phyloP scores from a whole-genome alignment of 35 echinoderm and acorn worm genomes.

The Acanthaster planci region DNA sequence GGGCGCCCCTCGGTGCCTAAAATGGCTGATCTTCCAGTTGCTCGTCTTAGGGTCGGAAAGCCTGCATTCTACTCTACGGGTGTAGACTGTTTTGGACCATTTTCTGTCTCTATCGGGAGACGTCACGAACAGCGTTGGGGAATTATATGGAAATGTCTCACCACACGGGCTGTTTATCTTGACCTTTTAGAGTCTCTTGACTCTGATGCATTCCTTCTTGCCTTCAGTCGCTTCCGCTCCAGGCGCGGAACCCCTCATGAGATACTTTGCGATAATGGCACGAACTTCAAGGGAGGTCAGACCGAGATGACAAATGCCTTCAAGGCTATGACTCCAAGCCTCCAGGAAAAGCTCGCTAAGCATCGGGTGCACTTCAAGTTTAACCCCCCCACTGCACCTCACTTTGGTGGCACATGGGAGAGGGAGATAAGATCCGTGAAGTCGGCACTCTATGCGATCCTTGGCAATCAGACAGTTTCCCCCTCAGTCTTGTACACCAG shows the following conservation, averaged over 20 bases:
- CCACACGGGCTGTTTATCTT: conserved; percentile 32
- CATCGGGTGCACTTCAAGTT: too few species aligned
- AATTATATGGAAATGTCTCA: conserved; percentile 58
- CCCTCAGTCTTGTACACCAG: background rate
- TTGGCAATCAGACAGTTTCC: background rate
- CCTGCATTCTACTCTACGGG: conserved; percentile 57
- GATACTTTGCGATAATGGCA: conserved; percentile 37
- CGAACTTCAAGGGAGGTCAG: conserved; percentile 46
- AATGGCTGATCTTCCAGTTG: conserved; percentile 55
- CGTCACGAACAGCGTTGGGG: conserved; percentile 11
- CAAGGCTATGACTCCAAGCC: background rate
- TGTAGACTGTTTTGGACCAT: conserved; percentile 61
- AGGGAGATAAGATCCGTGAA: background rate
- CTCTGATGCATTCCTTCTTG: conserved; percentile 30
- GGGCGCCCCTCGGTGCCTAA: conserved; percentile 17
- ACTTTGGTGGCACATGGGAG: conserved; percentile 6
- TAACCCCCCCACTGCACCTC: background rate
- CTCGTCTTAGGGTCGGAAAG: conserved; percentile 29
- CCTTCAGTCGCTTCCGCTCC: conserved; percentile 31
- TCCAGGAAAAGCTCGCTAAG: background rate
- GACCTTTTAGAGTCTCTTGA: conserved; percentile 34
- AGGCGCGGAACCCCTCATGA: conserved; percentile 19
- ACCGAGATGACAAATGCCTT: conserved; percentile 34
- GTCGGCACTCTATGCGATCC: background rate
- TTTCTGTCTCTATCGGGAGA: too few species aligned